Evolutionary conservation across 2,888 invertebrate genomes (phyloP).

Genomic region (Syrphus vitripennis): DNA sequence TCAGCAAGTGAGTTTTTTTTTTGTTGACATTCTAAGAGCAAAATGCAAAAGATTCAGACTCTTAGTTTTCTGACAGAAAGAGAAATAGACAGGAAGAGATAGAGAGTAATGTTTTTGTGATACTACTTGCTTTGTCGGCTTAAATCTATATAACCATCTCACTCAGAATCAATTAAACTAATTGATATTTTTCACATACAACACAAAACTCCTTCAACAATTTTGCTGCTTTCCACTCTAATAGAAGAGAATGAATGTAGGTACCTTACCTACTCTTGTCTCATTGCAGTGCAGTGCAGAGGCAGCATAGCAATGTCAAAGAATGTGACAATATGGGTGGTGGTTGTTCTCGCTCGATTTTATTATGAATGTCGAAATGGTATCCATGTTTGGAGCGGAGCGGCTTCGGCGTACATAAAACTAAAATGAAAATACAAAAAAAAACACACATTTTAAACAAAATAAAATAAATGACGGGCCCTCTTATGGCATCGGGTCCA

Average conservation of each 20-base stretch:
- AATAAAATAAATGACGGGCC: conserved; percentile 47
- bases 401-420: conserved; percentile 68
- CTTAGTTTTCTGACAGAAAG: conserved; percentile 9
- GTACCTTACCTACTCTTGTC: conserved; percentile 8
- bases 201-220: not conserved
- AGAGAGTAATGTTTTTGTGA: not conserved
- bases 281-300: not conserved
- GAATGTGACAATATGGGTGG: conserved; percentile 54
- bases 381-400: conserved; percentile 55
- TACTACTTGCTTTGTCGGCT: not conserved
- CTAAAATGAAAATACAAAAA: conserved; percentile 33
- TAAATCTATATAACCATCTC: conserved; percentile 23
- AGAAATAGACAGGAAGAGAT: not conserved
- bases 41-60: not conserved
- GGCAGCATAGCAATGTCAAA: conserved; percentile 17
- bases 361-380: conserved; percentile 24
- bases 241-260: conserved; percentile 4
- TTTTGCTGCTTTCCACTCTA: not conserved
- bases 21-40: conserved; percentile 43
- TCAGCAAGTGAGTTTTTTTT: not conserved
- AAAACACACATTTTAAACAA: conserved; percentile 3
- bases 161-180: conserved; percentile 69
- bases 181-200: conserved; percentile 69
- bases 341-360: not conserved
- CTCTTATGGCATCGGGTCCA: conserved; percentile 69